A percentile compares a stretch with the other conserved stretches of the same genome.
phyloP scores from a whole-genome alignment of 2,888 invertebrate species.

The Prionchulus punctatus region DNA sequence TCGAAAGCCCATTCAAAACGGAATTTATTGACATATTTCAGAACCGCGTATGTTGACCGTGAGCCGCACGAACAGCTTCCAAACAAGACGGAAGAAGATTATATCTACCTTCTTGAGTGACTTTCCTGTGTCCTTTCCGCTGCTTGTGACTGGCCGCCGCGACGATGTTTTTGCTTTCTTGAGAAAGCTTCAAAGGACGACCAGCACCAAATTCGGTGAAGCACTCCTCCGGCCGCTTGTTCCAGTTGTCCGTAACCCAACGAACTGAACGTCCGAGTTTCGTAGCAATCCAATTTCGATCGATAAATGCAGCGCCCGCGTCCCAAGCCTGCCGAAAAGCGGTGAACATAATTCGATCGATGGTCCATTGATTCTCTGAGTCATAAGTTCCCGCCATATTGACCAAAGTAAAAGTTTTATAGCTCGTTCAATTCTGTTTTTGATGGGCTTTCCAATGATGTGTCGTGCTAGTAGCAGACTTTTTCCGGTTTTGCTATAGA shows the following conservation, averaged over 20 bases:
- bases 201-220: too few species aligned
- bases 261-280: too few species aligned
- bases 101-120: not conserved
- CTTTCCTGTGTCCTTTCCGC: not conserved
- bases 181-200: too few species aligned
- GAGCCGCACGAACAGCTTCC: too few species aligned
- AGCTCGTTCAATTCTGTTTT: not conserved
- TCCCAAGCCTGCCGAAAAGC: constrained; percentile 1
- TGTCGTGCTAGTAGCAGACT: not conserved
- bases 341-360: not conserved
- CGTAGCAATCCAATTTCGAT: too few species aligned
- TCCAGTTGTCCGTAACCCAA: too few species aligned
- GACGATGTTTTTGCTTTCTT: not conserved
- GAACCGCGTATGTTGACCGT: too few species aligned
- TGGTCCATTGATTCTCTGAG: not conserved
- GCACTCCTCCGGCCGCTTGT: too few species aligned
- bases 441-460: not conserved
- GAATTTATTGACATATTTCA: too few species aligned
- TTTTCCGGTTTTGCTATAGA: not conserved
- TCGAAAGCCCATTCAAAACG: too few species aligned
- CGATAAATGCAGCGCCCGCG: not conserved
- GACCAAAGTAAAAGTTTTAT: not conserved
- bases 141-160: not conserved
- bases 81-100: too few species aligned
- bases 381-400: constrained; percentile 3